Evolutionary conservation across 2,113 vertebrate genomes (phyloP).

Genomic region (Neomonachus schauinslandi): DNA sequence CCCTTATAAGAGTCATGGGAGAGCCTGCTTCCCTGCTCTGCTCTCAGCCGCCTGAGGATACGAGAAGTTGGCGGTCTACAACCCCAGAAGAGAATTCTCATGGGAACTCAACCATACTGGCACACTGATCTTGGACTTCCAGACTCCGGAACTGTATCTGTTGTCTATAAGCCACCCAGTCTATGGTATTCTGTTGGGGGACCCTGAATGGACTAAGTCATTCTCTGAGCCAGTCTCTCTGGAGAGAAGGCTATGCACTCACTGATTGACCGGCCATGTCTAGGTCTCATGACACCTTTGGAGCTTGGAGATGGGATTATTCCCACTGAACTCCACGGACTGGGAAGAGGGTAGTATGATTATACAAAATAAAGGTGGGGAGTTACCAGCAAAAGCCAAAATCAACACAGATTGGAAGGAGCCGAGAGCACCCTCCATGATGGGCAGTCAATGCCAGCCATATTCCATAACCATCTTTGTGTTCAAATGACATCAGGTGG

Average conservation of each 20-base stretch:
- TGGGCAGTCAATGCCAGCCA: background rate
- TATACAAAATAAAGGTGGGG: background rate
- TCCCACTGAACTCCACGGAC: background rate
- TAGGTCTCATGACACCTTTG: background rate
- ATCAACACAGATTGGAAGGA: background rate
- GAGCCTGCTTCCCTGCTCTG: too few relatives aligned
- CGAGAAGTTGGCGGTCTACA: too few relatives aligned
- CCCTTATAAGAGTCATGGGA: background rate
- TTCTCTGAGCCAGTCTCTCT: background rate
- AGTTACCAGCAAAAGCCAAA: background rate
- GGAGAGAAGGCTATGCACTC: background rate
- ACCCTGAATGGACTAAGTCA: background rate
- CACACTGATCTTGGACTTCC: background rate
- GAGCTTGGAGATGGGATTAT: background rate
- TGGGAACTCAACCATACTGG: background rate
- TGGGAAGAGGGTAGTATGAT: background rate
- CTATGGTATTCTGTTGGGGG: background rate
- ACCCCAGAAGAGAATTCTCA: background rate
- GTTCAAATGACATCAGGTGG: background rate
- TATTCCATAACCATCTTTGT: background rate
- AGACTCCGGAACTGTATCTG: background rate
- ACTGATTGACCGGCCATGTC: accelerated
- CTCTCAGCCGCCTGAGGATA: too few relatives aligned
- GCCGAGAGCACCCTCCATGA: accelerated
- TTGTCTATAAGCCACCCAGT: background rate